Evolutionary conservation across 2,888 invertebrate genomes (phyloP).

Genomic region (Venustoraphidia nigricollis): DNA sequence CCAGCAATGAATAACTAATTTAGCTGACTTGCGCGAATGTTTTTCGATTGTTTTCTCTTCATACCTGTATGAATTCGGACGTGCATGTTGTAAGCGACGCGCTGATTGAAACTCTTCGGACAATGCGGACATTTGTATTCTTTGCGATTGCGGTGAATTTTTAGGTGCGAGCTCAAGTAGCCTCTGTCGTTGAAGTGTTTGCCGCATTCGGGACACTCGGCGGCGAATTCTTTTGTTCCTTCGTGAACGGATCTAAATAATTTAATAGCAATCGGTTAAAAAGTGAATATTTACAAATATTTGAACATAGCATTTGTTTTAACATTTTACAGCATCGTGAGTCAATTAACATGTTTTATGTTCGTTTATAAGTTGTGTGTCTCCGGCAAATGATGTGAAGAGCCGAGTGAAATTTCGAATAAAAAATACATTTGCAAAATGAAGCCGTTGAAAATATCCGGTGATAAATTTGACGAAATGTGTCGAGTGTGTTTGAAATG

Average conservation of each 20-base stretch:
- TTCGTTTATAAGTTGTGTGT: too few species aligned
- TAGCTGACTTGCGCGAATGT: not conserved
- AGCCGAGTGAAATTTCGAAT: too few species aligned
- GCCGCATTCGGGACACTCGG: constrained; percentile 57
- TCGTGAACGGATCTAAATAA: constrained; percentile 50
- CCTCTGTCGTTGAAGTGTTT: constrained; percentile 74
- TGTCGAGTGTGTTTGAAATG: too few species aligned
- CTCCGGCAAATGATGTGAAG: too few species aligned
- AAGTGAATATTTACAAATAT: not conserved
- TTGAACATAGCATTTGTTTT: too few species aligned
- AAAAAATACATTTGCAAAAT: too few species aligned
- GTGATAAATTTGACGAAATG: too few species aligned
- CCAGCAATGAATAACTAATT: not conserved
- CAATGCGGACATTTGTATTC: constrained; percentile 69
- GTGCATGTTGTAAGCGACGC: constrained; percentile 81
- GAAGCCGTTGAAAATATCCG: too few species aligned
- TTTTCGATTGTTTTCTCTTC: not conserved
- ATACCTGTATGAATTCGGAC: constrained; percentile 63
- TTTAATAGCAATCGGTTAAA: not conserved
- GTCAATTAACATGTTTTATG: too few species aligned
- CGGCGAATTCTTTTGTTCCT: constrained; percentile 68
- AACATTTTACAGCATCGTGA: too few species aligned
- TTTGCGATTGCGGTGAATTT: constrained; percentile 68
- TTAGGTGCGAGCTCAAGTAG: constrained; percentile 73
- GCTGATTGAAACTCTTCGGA: constrained; percentile 71